phyloP scores from a whole-genome alignment of 2,797 vertebrate species.

The Gastrophryne carolinensis region DNA sequence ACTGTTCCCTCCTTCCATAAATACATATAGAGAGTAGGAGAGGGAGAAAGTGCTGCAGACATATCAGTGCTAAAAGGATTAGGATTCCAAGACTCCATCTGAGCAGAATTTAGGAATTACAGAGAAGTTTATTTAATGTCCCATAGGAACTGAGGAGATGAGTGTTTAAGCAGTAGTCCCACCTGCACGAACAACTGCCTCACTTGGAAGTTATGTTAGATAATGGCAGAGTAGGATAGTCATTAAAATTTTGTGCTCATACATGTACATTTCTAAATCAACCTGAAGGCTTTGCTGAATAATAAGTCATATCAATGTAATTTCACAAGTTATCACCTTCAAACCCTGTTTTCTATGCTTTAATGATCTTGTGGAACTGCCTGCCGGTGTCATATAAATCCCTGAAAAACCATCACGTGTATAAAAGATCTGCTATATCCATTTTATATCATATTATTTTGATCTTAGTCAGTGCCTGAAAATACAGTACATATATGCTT shows the following conservation, averaged over 20 bases:
- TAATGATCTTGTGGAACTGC: background rate
- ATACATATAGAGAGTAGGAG: slow-evolving; percentile 1
- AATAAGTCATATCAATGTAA: background rate
- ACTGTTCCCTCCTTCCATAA: slow-evolving; percentile 57
- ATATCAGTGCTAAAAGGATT: slow-evolving; percentile 73
- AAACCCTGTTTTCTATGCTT: background rate
- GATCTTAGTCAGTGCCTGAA: no score
- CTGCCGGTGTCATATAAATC: background rate
- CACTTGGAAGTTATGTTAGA: background rate
- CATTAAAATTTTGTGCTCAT: background rate
- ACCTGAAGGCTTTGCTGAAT: background rate
- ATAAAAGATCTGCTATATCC: background rate
- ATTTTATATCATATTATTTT: no score
- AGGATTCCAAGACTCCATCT: slow-evolving; percentile 70
- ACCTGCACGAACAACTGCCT: slow-evolving; percentile 17
- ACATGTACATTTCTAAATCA: background rate
- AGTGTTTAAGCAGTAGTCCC: background rate
- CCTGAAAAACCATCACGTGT: background rate
- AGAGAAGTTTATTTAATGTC: slow-evolving; percentile 58
- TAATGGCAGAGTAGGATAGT: background rate
- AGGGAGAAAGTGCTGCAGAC: slow-evolving; percentile 66
- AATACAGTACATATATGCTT: no score
- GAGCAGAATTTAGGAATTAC: slow-evolving; percentile 62
- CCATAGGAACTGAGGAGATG: slow-evolving; percentile 37
- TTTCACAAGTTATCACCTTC: background rate